phyloP scores from a whole-genome alignment of 2,888 invertebrate species.

The Mythimna loreyi region DNA sequence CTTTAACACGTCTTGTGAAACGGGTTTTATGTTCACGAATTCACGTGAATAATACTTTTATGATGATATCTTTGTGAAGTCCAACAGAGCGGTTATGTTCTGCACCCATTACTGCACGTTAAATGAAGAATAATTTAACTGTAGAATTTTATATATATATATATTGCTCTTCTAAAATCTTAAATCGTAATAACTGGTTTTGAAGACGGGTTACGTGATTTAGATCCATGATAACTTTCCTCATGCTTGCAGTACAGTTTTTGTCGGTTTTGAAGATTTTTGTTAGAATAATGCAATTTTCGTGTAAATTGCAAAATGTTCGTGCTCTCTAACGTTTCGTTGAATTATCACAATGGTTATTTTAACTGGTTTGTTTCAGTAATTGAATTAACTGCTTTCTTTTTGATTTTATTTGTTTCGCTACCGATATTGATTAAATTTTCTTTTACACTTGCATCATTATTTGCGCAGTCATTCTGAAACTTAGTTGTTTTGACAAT shows the following conservation, averaged over 20 bases:
- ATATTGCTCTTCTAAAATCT: constrained; percentile 55
- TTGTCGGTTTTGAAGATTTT: not conserved
- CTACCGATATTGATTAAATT: constrained; percentile 34
- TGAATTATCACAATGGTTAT: constrained; percentile 66
- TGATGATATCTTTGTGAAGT: constrained; percentile 60
- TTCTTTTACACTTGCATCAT: constrained; percentile 31
- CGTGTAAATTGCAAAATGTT: constrained; percentile 5
- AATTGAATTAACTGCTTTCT: constrained; percentile 69
- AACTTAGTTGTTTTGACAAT: constrained; percentile 7
- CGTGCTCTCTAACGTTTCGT: constrained; percentile 68
- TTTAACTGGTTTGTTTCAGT: constrained; percentile 66
- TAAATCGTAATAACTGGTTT: constrained; percentile 60
- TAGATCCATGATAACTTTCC: constrained; percentile 44
- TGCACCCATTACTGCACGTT: constrained; percentile 70
- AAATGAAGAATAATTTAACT: constrained; percentile 59
- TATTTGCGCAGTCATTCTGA: constrained; percentile 12
- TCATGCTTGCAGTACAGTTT: constrained; percentile 44
- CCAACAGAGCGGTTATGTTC: constrained; percentile 69
- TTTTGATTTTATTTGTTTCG: constrained; percentile 50
- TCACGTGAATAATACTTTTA: constrained; percentile 46
- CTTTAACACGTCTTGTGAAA: constrained; percentile 34
- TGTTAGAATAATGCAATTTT: not conserved
- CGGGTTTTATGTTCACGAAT: constrained; percentile 40
- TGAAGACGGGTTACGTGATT: constrained; percentile 55
- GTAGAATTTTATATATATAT: constrained; percentile 55